A percentile compares a stretch with the other conserved stretches of the same genome.
Conservation (phyloP, 2,888 invertebrate genomes). For the Lumbricus terrestris region DNA sequence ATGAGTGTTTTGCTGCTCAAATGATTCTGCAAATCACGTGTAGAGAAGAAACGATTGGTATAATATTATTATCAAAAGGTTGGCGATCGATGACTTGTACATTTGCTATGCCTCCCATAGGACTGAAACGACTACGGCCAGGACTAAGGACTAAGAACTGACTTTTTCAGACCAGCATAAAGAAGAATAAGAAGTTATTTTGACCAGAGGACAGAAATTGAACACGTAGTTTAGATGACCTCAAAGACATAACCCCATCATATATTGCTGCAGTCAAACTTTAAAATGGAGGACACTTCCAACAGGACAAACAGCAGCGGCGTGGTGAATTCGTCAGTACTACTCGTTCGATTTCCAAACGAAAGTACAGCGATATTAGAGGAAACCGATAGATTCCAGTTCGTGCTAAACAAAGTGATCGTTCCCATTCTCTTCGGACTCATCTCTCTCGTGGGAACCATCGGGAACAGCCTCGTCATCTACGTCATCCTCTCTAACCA, state of each 20-base stretch:
- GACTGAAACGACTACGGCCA: not conserved
- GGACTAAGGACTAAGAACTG: not conserved
- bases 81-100: not conserved
- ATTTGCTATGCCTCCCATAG: not conserved
- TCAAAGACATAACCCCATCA: not conserved
- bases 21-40: not conserved
- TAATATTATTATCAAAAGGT: too few relatives aligned
- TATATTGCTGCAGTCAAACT: not conserved
- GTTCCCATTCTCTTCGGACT: slow-evolving; percentile 25
- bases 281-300: slow-evolving; percentile 3
- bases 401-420: slow-evolving; percentile 25
- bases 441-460: slow-evolving; percentile 26
- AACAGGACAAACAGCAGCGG: not conserved
- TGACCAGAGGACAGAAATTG: not conserved
- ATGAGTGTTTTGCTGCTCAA: not conserved
- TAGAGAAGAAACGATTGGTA: not conserved
- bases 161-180: not conserved
- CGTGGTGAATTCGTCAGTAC: not conserved
- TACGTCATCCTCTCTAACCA: slow-evolving; percentile 27
- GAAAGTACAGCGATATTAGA: not conserved
- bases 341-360: not conserved
- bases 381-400: not conserved
- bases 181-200: too few relatives aligned
- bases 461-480: slow-evolving; percentile 28
- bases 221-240: not conserved